These are phyloP conservation scores for Drosophila nebulosa DNA, from an alignment of 1,140 invertebrate species.

Conservation along the genomic window DNA sequence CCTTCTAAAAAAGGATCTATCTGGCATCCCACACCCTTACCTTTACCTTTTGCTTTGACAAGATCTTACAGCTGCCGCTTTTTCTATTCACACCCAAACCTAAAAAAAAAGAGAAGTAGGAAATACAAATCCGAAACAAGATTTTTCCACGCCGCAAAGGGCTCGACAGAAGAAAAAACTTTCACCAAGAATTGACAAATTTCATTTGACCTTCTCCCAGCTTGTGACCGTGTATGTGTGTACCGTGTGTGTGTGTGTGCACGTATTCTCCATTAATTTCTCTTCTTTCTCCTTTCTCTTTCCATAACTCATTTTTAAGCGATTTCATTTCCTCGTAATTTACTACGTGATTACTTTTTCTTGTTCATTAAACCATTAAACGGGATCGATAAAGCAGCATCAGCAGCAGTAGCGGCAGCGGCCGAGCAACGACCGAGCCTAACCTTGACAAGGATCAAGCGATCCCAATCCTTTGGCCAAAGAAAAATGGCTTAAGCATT, in stretches of 20 bases:
- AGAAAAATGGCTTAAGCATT: conserved; percentile 36
- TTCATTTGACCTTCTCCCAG: conserved; percentile 51
- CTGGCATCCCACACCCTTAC: not conserved
- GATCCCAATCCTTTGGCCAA: conserved; percentile 25
- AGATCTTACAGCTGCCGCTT: conserved; percentile 37
- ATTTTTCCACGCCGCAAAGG: conserved; percentile 43
- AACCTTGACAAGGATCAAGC: no score
- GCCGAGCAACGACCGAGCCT: no score
- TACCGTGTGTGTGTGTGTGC: conserved; percentile 24
- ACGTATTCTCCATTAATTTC: conserved; percentile 65
- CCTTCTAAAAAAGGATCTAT: not conserved
- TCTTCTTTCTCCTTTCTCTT: conserved; percentile 29
- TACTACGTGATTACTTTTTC: conserved; percentile 75
- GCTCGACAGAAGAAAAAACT: conserved; percentile 36
- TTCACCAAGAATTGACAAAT: conserved; percentile 69
- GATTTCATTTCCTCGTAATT: conserved; percentile 73
- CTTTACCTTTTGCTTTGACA: not conserved
- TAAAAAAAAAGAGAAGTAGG: conserved; percentile 15
- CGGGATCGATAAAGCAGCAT: conserved; percentile 59
- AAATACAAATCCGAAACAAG: conserved; percentile 21
- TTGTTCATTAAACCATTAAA: conserved; percentile 76
- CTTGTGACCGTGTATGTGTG: conserved; percentile 11
- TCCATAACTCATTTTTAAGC: conserved; percentile 72
- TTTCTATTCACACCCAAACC: conserved; percentile 42
- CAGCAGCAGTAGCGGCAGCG: not conserved